Conservation (phyloP, 2,113 vertebrate species). For the Carollia perspicillata region DNA sequence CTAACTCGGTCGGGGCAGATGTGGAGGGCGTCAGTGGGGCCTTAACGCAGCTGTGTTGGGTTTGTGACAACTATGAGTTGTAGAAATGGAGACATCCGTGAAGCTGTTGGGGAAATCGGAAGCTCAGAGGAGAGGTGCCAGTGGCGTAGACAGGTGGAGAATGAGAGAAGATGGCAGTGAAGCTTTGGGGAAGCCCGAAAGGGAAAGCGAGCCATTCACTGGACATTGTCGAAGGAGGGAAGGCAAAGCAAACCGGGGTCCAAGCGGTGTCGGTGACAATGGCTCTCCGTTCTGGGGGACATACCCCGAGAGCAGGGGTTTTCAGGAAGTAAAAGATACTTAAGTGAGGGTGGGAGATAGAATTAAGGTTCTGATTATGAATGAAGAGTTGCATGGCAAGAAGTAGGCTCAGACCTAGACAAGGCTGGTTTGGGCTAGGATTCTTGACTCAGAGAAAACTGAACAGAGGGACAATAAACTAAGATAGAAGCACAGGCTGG, state of each 20-base stretch:
- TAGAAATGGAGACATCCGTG: neutral
- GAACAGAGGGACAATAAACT: neutral
- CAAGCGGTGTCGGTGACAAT: no score
- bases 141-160: neutral
- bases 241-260: neutral
- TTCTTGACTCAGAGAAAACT: neutral
- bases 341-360: neutral
- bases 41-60: neutral
- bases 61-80: neutral
- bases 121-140: neutral
- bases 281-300: neutral
- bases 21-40: neutral
- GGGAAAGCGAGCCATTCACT: neutral
- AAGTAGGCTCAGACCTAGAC: neutral
- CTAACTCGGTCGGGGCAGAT: neutral
- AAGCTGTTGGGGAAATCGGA: neutral
- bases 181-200: neutral
- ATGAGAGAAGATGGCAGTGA: neutral
- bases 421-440: neutral
- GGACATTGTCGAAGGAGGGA: neutral
- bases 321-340: neutral
- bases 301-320: neutral
- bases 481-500: neutral
- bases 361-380: neutral
- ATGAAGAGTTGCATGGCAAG: neutral